Evolutionary conservation across 2,113 vertebrate species (phyloP), one percentile per base, ranked within the genome.

Genomic region (Lathamus discolor): DNA sequence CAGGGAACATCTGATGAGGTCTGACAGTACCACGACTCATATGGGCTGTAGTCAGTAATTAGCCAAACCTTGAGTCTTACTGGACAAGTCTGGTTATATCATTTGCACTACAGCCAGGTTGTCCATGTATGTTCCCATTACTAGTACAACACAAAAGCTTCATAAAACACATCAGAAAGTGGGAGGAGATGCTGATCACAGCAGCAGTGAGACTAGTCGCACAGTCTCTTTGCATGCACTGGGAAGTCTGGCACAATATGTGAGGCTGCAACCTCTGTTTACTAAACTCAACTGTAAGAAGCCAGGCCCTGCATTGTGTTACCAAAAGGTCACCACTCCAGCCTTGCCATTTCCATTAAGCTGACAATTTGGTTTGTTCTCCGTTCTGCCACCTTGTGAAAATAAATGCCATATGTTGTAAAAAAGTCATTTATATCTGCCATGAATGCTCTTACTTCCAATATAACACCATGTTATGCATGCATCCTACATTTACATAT

Each of bases 221-320:
- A 2, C 0, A 0, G 13, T 62, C n/a, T 35, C 28, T 72, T 23
- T 51, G 61, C 54, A 63, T 12, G 3, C 70, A 33, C 35, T 43
- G 41, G 17, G 23, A 37, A 76, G 62, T 17, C 52, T 64, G 35
- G 52, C 23, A 49, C 4, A 17, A 48, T 11, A 20, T 3, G 1
- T 20, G 59, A 75, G 59, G 59, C 54, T 77, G 24, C 67, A 88
- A 10, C 41, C 9, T 88, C n/a, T 92, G 0, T 92, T 96, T 86
- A 70, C 68, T 74, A 49, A 94, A 90, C n/a, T 25, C 14, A 44
- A 18, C 61, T 57, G 22, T 24, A 73, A 73, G 17, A 16, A 67
- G 20, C 31, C 35, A 25, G 48, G 33, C 39, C 41, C 39, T 61
- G 33, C 7, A 8, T 90, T 67, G 73, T 17, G 2, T 52, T 57